Base-by-base conservation (phyloP, 2,797 vertebrate species). In the Catharus ustulatus region DNA sequence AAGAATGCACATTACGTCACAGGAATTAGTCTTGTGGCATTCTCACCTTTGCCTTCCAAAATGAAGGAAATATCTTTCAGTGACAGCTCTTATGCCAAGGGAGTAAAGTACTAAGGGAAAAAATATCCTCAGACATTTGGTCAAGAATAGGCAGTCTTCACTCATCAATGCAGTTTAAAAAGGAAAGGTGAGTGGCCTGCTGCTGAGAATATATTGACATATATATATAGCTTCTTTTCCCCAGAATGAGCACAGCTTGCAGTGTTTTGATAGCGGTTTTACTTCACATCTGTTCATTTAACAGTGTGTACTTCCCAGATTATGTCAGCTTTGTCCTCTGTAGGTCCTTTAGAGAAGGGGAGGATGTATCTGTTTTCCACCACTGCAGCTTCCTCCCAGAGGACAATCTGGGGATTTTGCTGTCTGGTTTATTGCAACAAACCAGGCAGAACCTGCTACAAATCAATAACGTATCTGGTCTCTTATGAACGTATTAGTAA, bases 11-110 rank as follows among this genome's bases (percentile, higher is more conserved):
- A 18, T 71, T 83, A 73, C 9, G 0, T 93, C 94, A 90, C 78
- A 80, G 77, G 67, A 95, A 64, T 93, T 74, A 72, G 38, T 86
- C 54, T 69, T 57, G 69, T 84, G 89, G 57, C 75, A 62, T 75
- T 93, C 92, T 92, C 84, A 95, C 88, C 89, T 95, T 90, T 94
- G 89, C 64, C 68, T 93, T 93, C 72, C 61, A 58, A 83, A 89
- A 78, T 75, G 40, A 87, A 86, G 85, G 84, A 87, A 93, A 4
- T 68, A 42, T 6, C 58, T 78, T 74, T 51, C 66, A 75, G n/a
- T 74, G 66, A 74, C 46, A 87, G 62, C 59, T 93, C 36, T 67
- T 71, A 80, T 0, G 2, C 45, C 48, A 87, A 67, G 13, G 57
- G 36, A 87, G 29, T 69, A 71, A 90, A 89, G 51, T 69, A 79